Percentiles rank a stretch among this genome's conserved stretches.
phyloP scores from a whole-genome alignment of 2,888 invertebrate species.

The Lasioglossum marginatum region DNA sequence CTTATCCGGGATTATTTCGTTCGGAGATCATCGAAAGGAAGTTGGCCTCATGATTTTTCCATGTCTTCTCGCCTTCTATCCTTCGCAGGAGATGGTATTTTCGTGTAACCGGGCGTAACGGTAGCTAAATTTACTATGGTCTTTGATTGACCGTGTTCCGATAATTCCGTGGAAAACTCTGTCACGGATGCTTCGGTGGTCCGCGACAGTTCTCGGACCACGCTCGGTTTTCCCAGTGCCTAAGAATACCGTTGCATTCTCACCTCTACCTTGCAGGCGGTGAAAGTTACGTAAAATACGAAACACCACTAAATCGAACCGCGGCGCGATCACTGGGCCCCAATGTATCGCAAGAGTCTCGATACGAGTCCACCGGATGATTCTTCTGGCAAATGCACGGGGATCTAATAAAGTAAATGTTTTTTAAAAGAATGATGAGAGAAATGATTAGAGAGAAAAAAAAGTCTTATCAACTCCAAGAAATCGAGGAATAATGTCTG shows the following conservation, averaged over 20 bases:
- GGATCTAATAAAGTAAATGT: neutral
- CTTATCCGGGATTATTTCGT: conserved; percentile 32
- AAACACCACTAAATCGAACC: conserved; percentile 38
- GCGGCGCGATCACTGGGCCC: conserved; percentile 28
- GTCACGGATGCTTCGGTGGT: neutral
- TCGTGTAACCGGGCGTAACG: conserved; percentile 53
- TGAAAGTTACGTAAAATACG: conserved; percentile 57
- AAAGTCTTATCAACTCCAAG: neutral
- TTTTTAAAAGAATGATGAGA: neutral
- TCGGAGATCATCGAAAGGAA: neutral
- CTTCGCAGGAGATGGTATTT: conserved; percentile 39
- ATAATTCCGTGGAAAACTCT: conserved; percentile 45
- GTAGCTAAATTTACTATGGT: conserved; percentile 73
- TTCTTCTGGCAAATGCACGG: neutral
- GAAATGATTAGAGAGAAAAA: neutral
- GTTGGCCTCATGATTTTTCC: conserved; percentile 21
- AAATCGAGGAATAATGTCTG: neutral
- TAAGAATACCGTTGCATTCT: conserved; percentile 51
- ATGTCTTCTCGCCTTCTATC: conserved; percentile 12
- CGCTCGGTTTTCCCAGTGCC: neutral
- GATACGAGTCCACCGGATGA: neutral
- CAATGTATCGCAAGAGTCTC: neutral
- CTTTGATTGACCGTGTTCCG: conserved; percentile 74
- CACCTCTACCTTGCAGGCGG: conserved; percentile 38
- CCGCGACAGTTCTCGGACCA: conserved; percentile 4